Percentiles rank a stretch among this genome's conserved stretches.
Evolutionary conservation across 2,888 invertebrate genomes (phyloP).

Genomic region (Torymus auratus): DNA sequence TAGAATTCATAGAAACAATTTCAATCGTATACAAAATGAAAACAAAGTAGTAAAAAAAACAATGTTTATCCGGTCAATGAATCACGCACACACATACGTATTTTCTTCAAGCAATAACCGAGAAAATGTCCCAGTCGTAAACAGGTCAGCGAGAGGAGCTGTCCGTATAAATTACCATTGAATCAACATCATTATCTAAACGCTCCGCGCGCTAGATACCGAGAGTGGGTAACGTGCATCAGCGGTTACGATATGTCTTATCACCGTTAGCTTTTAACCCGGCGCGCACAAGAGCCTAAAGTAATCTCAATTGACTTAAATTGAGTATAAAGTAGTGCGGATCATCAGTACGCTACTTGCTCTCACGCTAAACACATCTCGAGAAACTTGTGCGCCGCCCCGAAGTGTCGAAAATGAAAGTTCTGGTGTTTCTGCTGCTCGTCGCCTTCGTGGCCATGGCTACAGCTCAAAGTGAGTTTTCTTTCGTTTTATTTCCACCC

Average conservation of each 20-base stretch:
- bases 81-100: too few species aligned
- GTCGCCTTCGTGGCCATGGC: conserved; percentile 21
- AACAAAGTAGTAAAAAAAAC: too few species aligned
- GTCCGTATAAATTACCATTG: conserved; percentile 29
- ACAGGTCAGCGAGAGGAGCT: conserved; percentile 24
- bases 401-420: conserved; percentile 41
- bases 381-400: not conserved
- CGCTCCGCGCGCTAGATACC: conserved; percentile 39
- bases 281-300: conserved; percentile 42
- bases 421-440: conserved; percentile 32
- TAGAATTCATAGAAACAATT: too few species aligned
- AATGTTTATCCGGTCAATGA: too few species aligned
- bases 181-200: conserved; percentile 39
- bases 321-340: not conserved
- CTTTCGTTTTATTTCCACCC: too few species aligned
- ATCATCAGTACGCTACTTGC: conserved; percentile 30
- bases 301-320: too few species aligned
- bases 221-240: not conserved
- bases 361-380: conserved; percentile 18
- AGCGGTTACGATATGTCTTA: conserved; percentile 1
- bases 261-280: conserved; percentile 9
- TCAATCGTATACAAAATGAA: too few species aligned
- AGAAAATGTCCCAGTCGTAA: conserved; percentile 1
- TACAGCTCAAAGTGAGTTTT: conserved; percentile 42
- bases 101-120: too few species aligned